Evolutionary conservation across 2,888 invertebrate species (phyloP).

Genomic region (Pediacus dermestoides): DNA sequence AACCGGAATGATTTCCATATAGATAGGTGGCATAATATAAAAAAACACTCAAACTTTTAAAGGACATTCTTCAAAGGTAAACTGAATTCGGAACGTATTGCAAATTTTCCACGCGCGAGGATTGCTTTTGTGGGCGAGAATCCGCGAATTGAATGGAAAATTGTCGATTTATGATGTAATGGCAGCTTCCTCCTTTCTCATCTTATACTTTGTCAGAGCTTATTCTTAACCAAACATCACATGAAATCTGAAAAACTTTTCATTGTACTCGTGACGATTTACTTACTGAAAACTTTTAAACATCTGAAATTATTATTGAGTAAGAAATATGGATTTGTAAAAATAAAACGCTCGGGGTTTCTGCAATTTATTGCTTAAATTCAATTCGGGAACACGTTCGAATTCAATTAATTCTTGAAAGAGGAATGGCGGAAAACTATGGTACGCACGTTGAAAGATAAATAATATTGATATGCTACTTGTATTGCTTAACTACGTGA

Average conservation of each 20-base stretch:
- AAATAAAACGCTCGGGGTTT: too few relatives aligned
- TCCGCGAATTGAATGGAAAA: conserved; percentile 42
- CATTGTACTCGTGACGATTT: too few relatives aligned
- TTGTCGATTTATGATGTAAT: conserved; percentile 43
- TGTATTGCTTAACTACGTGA: conserved; percentile 17
- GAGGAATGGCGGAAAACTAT: conserved; percentile 15
- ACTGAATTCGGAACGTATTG: conserved; percentile 37
- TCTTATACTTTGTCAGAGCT: conserved; percentile 17
- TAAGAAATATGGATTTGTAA: too few relatives aligned
- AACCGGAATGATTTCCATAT: conserved; percentile 31
- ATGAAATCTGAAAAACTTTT: too few relatives aligned
- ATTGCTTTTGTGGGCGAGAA: conserved; percentile 38
- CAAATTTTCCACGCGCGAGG: conserved; percentile 35
- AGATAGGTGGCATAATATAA: conserved; percentile 29
- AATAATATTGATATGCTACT: conserved; percentile 20
- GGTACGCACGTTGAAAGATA: conserved; percentile 15
- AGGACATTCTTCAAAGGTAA: conserved; percentile 36
- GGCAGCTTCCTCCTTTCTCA: conserved; percentile 22
- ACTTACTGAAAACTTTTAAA: too few relatives aligned
- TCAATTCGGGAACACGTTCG: conserved; percentile 23
- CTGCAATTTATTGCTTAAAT: conserved; percentile 20
- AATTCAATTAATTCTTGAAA: conserved; percentile 23
- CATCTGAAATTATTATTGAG: too few relatives aligned
- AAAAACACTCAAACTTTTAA: conserved; percentile 33
- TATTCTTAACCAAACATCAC: conserved; percentile 20